Evolutionary conservation across 2,888 invertebrate species (phyloP).

Genomic region (Cantharis nigra): DNA sequence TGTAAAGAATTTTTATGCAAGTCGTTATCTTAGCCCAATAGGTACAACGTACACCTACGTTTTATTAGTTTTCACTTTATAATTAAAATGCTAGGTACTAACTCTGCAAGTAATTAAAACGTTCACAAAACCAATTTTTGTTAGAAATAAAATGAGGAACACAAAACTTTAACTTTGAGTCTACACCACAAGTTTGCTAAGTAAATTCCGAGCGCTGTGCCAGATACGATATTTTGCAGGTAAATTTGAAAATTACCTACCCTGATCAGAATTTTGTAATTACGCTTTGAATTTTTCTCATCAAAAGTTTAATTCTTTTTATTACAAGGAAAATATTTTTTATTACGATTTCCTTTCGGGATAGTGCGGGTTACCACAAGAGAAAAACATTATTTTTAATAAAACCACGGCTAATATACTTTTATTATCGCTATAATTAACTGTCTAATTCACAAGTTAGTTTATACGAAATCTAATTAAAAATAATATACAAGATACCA

Average conservation of each 20-base stretch:
- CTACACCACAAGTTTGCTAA: background rate
- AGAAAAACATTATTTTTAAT: background rate
- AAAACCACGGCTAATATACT: constrained; percentile 4
- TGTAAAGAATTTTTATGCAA: background rate
- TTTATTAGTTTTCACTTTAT: background rate
- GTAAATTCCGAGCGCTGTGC: background rate
- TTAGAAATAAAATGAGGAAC: background rate
- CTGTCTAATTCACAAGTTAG: constrained; percentile 31
- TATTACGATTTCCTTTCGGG: background rate
- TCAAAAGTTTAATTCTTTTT: background rate
- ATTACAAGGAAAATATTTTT: background rate
- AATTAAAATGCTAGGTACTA: background rate
- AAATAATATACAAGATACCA: constrained; percentile 35
- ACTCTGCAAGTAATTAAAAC: background rate
- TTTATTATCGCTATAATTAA: constrained; percentile 29
- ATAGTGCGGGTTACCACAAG: background rate
- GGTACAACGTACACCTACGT: background rate
- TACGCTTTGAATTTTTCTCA: background rate
- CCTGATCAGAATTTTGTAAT: background rate
- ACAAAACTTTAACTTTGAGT: background rate
- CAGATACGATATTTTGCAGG: background rate
- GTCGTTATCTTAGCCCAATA: background rate
- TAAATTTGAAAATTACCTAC: background rate
- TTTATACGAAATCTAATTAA: constrained; percentile 34
- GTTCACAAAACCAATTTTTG: background rate